Conservation (phyloP, 1,140 invertebrate species). For the Choristoneura fumiferana region DNA sequence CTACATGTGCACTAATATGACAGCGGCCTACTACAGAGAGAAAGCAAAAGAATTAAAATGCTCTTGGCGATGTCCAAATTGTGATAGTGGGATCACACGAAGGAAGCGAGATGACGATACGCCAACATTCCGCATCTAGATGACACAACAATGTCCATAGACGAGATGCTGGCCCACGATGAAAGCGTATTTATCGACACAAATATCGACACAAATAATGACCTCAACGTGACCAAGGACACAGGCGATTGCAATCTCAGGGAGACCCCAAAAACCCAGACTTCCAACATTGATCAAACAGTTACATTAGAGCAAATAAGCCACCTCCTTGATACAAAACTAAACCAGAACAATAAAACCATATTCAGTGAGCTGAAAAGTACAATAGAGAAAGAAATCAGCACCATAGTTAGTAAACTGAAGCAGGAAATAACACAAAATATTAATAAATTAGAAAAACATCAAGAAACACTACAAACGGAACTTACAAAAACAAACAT, state of each 20-base stretch:
- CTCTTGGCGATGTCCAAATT: not conserved
- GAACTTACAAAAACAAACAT: not conserved
- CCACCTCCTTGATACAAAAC: not conserved
- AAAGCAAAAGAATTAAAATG: not conserved
- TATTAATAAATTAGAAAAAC: not conserved
- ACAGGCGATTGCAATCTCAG: too few species aligned
- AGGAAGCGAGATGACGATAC: not conserved
- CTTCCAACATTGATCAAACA: not conserved
- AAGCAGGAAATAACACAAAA: not conserved
- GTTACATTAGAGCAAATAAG: not conserved
- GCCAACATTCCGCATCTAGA: not conserved
- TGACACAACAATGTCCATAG: not conserved
- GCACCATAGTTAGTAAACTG: not conserved
- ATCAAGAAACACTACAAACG: not conserved
- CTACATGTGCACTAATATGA: not conserved
- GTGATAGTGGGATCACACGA: not conserved
- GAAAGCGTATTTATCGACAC: not conserved
- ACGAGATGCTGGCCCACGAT: not conserved
- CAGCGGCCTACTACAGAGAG: not conserved
- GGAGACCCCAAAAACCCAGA: too few species aligned
- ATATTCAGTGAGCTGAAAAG: not conserved
- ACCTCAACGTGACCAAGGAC: too few species aligned
- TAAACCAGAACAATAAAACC: not conserved
- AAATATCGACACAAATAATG: not conserved
- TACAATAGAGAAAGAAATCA: not conserved